Conservation (phyloP, 37 sponge, comb jelly and placozoan species). For the Diacarnus erythraeanus region DNA sequence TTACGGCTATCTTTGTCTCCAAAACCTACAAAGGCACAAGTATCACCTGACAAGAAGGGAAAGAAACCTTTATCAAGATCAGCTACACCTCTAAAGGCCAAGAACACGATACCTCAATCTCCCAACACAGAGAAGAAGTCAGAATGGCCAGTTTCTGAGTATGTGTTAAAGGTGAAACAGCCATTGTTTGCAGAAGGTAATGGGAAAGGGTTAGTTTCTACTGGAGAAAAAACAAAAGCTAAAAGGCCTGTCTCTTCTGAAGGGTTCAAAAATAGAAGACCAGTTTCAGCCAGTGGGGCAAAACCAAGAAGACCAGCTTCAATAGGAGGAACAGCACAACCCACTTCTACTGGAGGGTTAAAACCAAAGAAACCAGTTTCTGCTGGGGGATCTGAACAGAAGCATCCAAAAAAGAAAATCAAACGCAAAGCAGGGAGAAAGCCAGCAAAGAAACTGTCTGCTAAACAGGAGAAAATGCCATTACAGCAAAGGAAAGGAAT, state of each 20-base stretch:
- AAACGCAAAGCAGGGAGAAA: too few relatives aligned
- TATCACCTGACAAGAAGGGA: constrained; percentile 2
- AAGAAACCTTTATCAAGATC: constrained; percentile 5
- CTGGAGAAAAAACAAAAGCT: not conserved
- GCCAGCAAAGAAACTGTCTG: too few relatives aligned
- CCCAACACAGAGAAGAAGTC: too few relatives aligned
- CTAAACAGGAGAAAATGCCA: too few relatives aligned
- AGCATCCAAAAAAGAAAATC: not conserved
- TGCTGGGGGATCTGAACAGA: not conserved
- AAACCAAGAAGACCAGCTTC: not conserved
- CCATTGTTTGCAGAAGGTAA: too few relatives aligned
- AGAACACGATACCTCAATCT: not conserved
- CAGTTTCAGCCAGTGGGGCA: not conserved
- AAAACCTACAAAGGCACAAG: not conserved
- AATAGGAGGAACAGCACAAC: not conserved
- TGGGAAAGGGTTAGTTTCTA: too few relatives aligned
- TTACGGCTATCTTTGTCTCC: not conserved
- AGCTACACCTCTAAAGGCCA: not conserved
- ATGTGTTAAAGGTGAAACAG: too few relatives aligned
- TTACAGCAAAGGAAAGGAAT: not conserved
- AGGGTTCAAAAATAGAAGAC: not conserved
- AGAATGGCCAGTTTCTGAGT: too few relatives aligned
- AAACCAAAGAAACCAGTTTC: not conserved
- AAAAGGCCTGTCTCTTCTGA: not conserved
- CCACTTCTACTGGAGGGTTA: not conserved